These are phyloP conservation scores for Colletes collaris DNA, from an alignment of 2,888 invertebrate species.

Conservation along the genomic window DNA sequence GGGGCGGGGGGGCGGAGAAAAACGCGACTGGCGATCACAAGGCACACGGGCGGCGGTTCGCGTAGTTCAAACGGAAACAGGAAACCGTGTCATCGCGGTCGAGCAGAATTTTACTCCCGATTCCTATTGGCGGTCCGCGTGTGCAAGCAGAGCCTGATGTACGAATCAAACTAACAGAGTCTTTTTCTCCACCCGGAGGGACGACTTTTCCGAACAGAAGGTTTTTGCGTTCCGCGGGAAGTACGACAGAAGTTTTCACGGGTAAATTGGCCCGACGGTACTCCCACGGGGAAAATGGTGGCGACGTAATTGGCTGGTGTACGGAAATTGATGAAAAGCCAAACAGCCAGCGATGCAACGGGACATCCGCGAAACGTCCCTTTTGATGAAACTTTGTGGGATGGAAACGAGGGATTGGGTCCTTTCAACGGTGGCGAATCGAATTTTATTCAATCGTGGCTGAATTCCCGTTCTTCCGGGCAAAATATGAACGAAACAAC, in stretches of 20 bases:
- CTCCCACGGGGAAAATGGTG: conserved; percentile 39
- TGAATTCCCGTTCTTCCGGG: too few species aligned
- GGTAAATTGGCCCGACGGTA: conserved; percentile 22
- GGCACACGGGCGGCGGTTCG: background rate
- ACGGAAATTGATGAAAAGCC: conserved; percentile 34
- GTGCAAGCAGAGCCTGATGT: background rate
- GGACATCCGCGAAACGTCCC: background rate
- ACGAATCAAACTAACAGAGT: background rate
- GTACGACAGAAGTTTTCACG: conserved; percentile 12
- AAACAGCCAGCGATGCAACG: conserved; percentile 30
- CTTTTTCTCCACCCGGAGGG: background rate
- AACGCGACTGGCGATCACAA: conserved; percentile 6
- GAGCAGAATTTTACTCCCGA: conserved; percentile 7
- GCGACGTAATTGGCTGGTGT: conserved; percentile 45
- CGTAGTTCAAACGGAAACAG: conserved; percentile 8
- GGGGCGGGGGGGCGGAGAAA: background rate
- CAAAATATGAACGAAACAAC: too few species aligned
- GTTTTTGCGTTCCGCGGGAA: conserved; percentile 1
- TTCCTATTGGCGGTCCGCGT: background rate
- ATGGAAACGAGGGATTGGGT: too few species aligned
- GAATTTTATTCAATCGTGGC: too few species aligned
- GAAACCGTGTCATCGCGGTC: background rate
- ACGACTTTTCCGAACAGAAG: conserved; percentile 16
- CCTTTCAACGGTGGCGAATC: too few species aligned
- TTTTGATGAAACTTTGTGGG: too few species aligned